Base-by-base conservation (phyloP, 92 coral and sea anemone genomes). In the Parazoanthus atlanticus region DNA sequence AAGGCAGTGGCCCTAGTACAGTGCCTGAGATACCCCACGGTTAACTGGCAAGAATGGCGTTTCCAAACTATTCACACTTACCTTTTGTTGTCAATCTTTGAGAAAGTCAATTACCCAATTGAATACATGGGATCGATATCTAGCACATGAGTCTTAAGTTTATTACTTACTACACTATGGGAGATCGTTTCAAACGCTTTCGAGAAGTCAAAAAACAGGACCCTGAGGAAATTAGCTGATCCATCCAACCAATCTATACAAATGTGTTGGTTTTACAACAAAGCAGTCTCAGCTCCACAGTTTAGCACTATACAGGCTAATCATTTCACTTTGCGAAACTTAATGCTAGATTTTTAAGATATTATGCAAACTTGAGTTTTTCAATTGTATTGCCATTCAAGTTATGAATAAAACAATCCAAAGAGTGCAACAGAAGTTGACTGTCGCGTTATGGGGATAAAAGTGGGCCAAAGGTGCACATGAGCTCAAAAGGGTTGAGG, bases 81-180 rank as follows among this genome's bases (percentile, higher is more conserved):
- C 80, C 32, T 72, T 66, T 58, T 86, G 90, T 58, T 85, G 52
- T 16, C 83, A 47, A 78, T 78, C 79, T 30, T 31, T 86, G 26
- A 86, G 84, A 64, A 89, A 82, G 36, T 32, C 41, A 30, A 13
- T 64, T 65, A 89, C 56, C 91, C 91, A 89, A 49, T 81, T 89
- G 76, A 89, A 52, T 52, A 82, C 84, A 54, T 52, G 43, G 47
- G 82, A 36, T 36, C 5, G 76, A 88, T 88, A 34, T 40, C 77
- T 47, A 69, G 86, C 21, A 82, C 40, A 56, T n/a, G n/a, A n/a
- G 40, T 40, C 74, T 82, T 82, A 82, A 82, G 29, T 69, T 82
- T 82, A 11, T 56, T 69, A 49, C 8, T 25, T 15, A 82, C 86
- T 36, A 56, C 73, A 29, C 73, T 29, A 61, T 82, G 76, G 49